Conservation (phyloP, 2,113 vertebrate species). For the Poecile atricapillus region DNA sequence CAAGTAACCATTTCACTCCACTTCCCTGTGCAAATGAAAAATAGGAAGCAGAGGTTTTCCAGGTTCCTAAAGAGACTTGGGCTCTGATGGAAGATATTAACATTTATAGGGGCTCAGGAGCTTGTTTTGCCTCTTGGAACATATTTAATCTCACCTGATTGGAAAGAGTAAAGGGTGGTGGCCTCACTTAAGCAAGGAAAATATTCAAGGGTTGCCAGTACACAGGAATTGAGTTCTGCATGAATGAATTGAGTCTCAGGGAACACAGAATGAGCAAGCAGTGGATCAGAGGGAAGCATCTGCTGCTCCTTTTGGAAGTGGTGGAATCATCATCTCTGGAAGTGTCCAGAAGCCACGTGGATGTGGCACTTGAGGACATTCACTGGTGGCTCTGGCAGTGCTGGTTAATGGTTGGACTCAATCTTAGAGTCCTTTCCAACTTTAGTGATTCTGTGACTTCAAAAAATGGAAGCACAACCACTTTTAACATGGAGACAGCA, state of each 20-base stretch:
- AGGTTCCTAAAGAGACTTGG: not conserved
- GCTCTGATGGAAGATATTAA: not conserved
- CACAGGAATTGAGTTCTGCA: not conserved
- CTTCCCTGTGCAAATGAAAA: not conserved
- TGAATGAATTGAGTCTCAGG: not conserved
- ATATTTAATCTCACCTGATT: not conserved
- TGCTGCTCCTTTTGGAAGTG: not conserved
- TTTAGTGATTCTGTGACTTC: not conserved
- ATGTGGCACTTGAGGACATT: not conserved
- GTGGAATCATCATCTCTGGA: not conserved
- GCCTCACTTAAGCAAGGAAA: not conserved
- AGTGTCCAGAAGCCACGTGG: not conserved
- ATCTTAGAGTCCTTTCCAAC: not conserved
- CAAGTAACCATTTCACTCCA: not conserved
- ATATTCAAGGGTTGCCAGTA: not conserved
- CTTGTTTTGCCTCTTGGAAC: not conserved
- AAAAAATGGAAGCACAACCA: not conserved
- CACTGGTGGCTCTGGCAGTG: not conserved
- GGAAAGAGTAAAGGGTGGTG: not conserved
- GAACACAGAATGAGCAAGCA: not conserved
- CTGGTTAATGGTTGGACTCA: not conserved
- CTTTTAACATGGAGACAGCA: not conserved
- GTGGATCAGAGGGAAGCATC: not conserved
- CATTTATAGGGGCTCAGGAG: not conserved
- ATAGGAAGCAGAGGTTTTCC: not conserved